Evolutionary conservation across 35 echinoderm and acorn worm genomes (phyloP).

Genomic region (Anneissia japonica): DNA sequence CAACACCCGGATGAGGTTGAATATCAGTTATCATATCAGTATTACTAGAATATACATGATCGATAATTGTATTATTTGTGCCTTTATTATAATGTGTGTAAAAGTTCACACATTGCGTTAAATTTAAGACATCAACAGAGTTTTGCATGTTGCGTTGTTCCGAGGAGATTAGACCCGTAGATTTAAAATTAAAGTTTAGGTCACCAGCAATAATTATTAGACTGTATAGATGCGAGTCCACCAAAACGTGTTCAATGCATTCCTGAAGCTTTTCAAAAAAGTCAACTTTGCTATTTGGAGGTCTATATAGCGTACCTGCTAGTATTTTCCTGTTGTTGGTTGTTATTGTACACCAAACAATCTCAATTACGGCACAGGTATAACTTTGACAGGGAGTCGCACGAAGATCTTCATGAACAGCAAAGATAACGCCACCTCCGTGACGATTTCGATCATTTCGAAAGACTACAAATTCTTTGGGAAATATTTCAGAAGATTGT

Average conservation of each 20-base stretch:
- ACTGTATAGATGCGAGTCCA: neutral
- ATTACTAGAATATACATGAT: no score
- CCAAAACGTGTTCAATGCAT: no score
- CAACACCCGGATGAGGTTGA: no score
- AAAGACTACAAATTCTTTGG: neutral
- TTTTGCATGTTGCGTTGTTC: neutral
- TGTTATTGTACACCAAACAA: conserved; percentile 1
- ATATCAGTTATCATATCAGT: no score
- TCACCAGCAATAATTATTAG: neutral
- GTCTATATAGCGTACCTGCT: neutral
- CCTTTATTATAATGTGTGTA: no score
- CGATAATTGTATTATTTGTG: no score
- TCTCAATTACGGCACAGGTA: neutral
- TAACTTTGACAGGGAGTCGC: neutral
- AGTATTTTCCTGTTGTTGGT: neutral
- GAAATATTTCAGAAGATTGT: conserved; percentile 3
- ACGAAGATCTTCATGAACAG: conserved; percentile 2
- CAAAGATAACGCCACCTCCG: conserved; percentile 7
- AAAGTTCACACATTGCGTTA: neutral
- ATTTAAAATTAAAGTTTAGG: neutral
- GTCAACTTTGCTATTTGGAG: neutral
- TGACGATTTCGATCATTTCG: conserved; percentile 9
- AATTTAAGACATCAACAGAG: neutral
- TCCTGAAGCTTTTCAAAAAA: no score
- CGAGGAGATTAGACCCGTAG: neutral